Percentiles rank a stretch among this genome's conserved stretches.
Conservation (phyloP, 2,888 invertebrate genomes). For the Rhingia rostrata region DNA sequence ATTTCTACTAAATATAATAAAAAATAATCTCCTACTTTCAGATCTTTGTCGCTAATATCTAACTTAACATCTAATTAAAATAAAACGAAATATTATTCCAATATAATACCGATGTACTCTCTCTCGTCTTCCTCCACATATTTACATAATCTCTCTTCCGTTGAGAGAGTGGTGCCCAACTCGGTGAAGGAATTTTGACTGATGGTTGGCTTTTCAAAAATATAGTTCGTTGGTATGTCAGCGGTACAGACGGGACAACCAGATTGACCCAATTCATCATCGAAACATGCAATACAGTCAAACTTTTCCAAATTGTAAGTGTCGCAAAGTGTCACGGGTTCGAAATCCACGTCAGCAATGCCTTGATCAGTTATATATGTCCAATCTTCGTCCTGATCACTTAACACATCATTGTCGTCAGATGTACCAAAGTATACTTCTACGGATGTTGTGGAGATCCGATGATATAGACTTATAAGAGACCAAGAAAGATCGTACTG, state of each 20-base stretch:
- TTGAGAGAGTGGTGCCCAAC: background rate
- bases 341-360: background rate
- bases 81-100: too few species aligned
- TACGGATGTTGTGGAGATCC: background rate
- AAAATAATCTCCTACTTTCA: too few species aligned
- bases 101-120: too few species aligned
- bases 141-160: background rate
- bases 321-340: background rate
- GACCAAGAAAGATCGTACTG: background rate
- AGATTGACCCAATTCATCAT: background rate
- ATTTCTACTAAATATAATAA: too few species aligned
- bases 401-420: background rate
- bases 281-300: constrained; percentile 24
- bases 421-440: background rate
- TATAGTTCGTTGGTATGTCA: constrained; percentile 2
- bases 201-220: background rate
- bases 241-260: constrained; percentile 10
- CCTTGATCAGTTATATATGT: background rate
- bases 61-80: too few species aligned
- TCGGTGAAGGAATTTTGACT: background rate
- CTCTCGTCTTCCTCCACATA: background rate
- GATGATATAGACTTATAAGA: background rate
- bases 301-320: background rate
- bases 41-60: too few species aligned
- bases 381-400: background rate